Evolutionary conservation across 2,113 vertebrate genomes (phyloP).

Genomic region (Fulica atra): DNA sequence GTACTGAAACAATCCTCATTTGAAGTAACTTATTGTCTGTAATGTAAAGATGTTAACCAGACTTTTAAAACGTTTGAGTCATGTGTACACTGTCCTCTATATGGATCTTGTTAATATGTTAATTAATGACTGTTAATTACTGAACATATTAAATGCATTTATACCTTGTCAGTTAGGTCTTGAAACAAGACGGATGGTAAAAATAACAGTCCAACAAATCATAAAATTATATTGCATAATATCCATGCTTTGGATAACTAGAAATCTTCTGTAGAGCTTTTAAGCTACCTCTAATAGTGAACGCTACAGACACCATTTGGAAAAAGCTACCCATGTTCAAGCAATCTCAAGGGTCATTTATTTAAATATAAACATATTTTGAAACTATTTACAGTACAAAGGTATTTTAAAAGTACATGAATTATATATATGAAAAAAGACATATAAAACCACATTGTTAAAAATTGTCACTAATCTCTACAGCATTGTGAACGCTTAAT

Average conservation of each 20-base stretch:
- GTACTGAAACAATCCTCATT: background rate
- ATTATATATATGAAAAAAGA: background rate
- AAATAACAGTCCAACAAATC: background rate
- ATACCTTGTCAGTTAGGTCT: background rate
- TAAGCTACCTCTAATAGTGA: background rate
- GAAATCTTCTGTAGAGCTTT: background rate
- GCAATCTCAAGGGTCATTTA: background rate
- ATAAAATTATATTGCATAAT: background rate
- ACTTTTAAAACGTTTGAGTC: background rate
- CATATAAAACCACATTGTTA: background rate
- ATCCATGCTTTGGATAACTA: background rate
- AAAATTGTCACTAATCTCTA: background rate
- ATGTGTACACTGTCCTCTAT: background rate
- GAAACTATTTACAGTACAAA: background rate
- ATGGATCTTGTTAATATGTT: background rate
- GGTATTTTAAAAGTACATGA: background rate
- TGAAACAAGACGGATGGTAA: background rate
- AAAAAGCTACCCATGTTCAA: background rate
- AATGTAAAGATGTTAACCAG: background rate
- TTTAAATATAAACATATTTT: background rate
- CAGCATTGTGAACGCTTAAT: background rate
- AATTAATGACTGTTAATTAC: background rate
- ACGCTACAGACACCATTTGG: background rate
- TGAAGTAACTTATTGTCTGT: background rate
- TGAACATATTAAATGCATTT: background rate